Base-by-base conservation (phyloP, 2,113 vertebrate species). In the Caloenas nicobarica region DNA sequence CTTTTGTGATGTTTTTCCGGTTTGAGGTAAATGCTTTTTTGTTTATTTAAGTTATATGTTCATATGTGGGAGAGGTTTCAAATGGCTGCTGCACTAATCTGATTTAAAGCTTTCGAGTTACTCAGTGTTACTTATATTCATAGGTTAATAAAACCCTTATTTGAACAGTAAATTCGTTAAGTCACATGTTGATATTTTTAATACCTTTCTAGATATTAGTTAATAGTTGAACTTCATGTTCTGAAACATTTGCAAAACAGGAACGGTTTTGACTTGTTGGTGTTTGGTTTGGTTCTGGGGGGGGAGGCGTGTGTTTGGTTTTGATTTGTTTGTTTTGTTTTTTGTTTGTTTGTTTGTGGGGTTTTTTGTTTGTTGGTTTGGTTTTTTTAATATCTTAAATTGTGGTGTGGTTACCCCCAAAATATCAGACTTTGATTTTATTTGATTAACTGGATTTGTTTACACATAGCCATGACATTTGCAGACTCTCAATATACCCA, bases 351-450 rank as follows among this genome's bases (percentile, higher is more conserved):
- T 7, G 44, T 46, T 53, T 53, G 22, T n/a, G n/a, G n/a, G n/a
- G n/a, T 46, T 46, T 3, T 19, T 34, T 58, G 38, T 42, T 36
- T 40, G 51, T 53, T 26, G 14, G 44, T 46, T 53, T 53, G 25
- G 25, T 53, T 53, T 53, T 69, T 66, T 42, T 24, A 3, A 4
- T 40, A 7, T 34, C 51, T 62, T 66, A 48, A 42, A 16, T 17
- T 74, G 13, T 44, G 13, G 2, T 14, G 2, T 36, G 7, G 5
- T 1, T 71, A 46, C 2, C n/a, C 2, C 3, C 3, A 31, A 36
- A 65, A 73, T 2, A 78, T 40, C 2, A 36, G 23, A 8, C 28
- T 71, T 57, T 48, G 51, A 46, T 81, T 68, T 76, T 81, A 17
- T 57, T 50, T 28, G 26, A 6, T 29, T 33, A 40, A 16, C 21